Percentiles rank a stretch among this genome's conserved stretches.
phyloP scores from a whole-genome alignment of 2,797 vertebrate species.

The Bothrops alternatus region DNA sequence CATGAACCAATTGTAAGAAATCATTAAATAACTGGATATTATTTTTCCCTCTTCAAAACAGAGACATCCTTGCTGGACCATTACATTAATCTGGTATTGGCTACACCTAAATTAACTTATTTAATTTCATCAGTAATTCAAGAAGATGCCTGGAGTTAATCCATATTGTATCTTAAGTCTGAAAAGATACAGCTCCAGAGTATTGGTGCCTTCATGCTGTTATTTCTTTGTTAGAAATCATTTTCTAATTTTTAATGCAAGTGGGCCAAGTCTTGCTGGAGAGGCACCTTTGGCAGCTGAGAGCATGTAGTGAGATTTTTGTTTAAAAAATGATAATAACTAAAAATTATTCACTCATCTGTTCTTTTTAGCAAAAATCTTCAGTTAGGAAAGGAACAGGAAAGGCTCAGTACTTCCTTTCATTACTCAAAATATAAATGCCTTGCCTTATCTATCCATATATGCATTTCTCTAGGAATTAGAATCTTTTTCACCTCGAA shows the following conservation, averaged over 20 bases:
- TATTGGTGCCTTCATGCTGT: background rate
- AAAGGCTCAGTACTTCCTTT: background rate
- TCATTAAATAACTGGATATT: background rate
- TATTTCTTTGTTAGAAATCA: slow-evolving; percentile 16
- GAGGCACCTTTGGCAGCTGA: background rate
- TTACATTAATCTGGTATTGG: background rate
- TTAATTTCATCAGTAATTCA: slow-evolving; percentile 23
- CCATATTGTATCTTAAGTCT: background rate
- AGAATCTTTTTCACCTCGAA: background rate
- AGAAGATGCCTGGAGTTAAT: slow-evolving; percentile 17
- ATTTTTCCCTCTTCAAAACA: background rate
- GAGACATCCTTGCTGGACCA: slow-evolving; percentile 10
- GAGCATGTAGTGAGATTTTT: background rate
- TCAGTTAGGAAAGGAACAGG: slow-evolving; percentile 8
- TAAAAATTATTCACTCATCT: background rate
- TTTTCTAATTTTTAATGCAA: slow-evolving; percentile 42
- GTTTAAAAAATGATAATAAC: background rate
- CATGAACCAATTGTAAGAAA: background rate
- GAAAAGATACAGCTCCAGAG: slow-evolving; percentile 13
- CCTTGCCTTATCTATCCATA: background rate
- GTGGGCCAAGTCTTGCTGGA: background rate
- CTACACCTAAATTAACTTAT: background rate
- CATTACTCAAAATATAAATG: background rate
- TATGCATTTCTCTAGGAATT: background rate
- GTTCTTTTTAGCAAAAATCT: slow-evolving; percentile 1